These are phyloP conservation scores for Dione vanillae DNA, from an alignment of 2,888 invertebrate genomes.

Conservation along the genomic window DNA sequence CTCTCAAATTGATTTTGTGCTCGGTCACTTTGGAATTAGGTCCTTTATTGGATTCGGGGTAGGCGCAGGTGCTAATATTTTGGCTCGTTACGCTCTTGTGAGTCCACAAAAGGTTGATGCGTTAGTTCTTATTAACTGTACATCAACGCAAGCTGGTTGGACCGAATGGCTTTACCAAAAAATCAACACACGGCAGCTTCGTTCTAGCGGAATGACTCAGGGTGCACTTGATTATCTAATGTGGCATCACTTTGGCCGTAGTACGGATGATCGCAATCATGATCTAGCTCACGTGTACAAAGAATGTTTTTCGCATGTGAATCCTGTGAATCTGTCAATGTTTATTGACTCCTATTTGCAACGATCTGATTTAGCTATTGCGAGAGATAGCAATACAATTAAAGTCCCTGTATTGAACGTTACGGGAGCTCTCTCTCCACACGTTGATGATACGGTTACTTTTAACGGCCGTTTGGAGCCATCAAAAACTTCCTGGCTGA, in stretches of 20 bases:
- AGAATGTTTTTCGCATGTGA: slow-evolving; percentile 96
- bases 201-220: slow-evolving; percentile 96
- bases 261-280: slow-evolving; percentile 95
- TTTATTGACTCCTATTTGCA: slow-evolving; percentile 97
- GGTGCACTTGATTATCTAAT: slow-evolving; percentile 97
- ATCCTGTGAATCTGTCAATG: slow-evolving; percentile 96
- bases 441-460: slow-evolving; percentile 98
- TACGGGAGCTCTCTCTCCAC: slow-evolving; percentile 96
- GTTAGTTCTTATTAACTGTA: slow-evolving; percentile 96
- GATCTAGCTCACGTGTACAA: slow-evolving; percentile 97
- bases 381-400: slow-evolving; percentile 85
- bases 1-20: slow-evolving; percentile 94
- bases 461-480: slow-evolving; percentile 98
- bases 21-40: slow-evolving; percentile 95
- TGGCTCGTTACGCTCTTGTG: slow-evolving; percentile 94
- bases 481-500: slow-evolving; percentile 98
- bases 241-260: slow-evolving; percentile 99
- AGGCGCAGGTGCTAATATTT: slow-evolving; percentile 98
- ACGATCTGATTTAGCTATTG: slow-evolving; percentile 94
- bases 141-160: slow-evolving; percentile 97
- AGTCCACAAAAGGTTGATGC: slow-evolving; percentile 96
- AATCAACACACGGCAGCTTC: slow-evolving; percentile 94
- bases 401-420: slow-evolving; percentile 96
- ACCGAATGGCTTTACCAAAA: slow-evolving; percentile 99
- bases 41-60: slow-evolving; percentile 98